A percentile compares a stretch with the other conserved stretches of the same genome.
Evolutionary conservation across 2,888 invertebrate species (phyloP).

Genomic region (Drosophila nr. medialis): DNA sequence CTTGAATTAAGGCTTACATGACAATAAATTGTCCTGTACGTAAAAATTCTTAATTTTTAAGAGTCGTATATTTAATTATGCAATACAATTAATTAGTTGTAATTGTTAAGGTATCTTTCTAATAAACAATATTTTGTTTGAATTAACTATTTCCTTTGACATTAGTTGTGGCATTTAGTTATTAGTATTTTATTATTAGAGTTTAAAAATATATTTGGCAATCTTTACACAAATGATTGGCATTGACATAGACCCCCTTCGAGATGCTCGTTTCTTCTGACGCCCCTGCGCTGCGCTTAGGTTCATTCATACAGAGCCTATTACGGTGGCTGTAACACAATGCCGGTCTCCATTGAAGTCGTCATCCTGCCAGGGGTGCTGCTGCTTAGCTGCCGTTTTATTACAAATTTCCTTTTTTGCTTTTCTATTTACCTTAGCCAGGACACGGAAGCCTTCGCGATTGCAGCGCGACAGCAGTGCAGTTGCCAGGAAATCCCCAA

Average conservation of each 20-base stretch:
- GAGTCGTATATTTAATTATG: background rate
- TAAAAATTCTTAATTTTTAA: background rate
- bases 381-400: conserved; percentile 54
- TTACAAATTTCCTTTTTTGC: conserved; percentile 44
- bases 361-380: conserved; percentile 57
- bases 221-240: background rate
- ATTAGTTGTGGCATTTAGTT: background rate
- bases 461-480: conserved; percentile 36
- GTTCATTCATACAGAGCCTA: conserved; percentile 33
- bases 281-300: conserved; percentile 28
- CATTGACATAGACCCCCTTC: background rate
- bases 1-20: background rate
- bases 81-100: background rate
- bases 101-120: background rate
- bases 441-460: conserved; percentile 15
- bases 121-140: background rate
- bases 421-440: conserved; percentile 17
- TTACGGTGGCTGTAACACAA: conserved; percentile 67
- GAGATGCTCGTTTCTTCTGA: background rate
- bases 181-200: background rate
- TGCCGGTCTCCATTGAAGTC: conserved; percentile 56
- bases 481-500: conserved; percentile 18
- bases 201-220: too few relatives aligned
- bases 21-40: background rate
- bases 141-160: background rate